A percentile compares a stretch with the other conserved stretches of the same genome.
phyloP scores from a whole-genome alignment of 2,888 invertebrate genomes.

The Pyrrhosoma nymphula region DNA sequence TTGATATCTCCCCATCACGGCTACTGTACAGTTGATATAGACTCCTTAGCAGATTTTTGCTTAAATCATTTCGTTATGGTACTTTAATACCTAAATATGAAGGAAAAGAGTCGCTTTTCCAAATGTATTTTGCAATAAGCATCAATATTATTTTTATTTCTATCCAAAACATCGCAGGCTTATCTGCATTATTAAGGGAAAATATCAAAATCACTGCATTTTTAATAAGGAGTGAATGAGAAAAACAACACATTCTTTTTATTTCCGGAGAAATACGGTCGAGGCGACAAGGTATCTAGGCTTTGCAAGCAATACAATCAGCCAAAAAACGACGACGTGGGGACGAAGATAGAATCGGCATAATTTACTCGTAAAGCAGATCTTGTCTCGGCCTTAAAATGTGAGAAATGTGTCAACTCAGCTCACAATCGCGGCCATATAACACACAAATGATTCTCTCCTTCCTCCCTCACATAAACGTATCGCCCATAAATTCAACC shows the following conservation, averaged over 20 bases:
- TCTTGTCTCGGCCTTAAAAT: background rate
- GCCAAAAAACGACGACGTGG: background rate
- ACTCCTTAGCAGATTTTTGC: no score
- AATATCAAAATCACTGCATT: background rate
- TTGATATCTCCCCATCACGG: no score
- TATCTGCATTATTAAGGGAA: background rate
- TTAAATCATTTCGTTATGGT: no score
- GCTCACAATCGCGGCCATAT: no score
- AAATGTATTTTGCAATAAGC: no score
- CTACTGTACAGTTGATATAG: no score
- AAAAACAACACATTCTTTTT: background rate
- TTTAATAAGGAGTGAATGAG: background rate
- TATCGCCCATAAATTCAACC: background rate
- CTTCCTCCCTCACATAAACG: background rate
- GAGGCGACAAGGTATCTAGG: background rate
- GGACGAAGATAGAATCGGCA: background rate
- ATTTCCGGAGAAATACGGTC: background rate
- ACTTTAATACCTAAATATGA: no score
- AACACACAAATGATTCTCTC: background rate
- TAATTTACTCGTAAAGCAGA: conserved; percentile 8
- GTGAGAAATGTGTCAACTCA: background rate
- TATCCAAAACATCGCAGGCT: no score
- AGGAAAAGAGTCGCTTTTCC: no score
- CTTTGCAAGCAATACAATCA: no score
- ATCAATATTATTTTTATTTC: no score